phyloP scores from a whole-genome alignment of 1,140 invertebrate genomes.

The Myzus persicae region DNA sequence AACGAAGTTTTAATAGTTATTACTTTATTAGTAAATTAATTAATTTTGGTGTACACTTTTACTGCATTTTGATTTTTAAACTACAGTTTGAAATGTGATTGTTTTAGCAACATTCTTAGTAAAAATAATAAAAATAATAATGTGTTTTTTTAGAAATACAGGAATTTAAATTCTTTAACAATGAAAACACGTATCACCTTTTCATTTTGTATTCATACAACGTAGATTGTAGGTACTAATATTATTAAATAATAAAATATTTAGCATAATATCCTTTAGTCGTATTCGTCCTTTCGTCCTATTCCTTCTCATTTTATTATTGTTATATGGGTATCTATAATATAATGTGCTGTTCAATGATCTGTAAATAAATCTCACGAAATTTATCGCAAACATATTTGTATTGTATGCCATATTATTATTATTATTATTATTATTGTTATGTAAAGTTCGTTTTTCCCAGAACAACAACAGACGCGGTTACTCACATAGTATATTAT shows the following conservation, averaged over 20 bases:
- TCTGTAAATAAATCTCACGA: background rate
- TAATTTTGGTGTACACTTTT: background rate
- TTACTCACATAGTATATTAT: background rate
- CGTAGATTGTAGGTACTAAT: background rate
- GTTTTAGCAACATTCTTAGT: background rate
- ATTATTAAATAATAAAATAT: background rate
- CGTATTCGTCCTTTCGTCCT: too few relatives aligned
- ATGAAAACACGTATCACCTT: background rate
- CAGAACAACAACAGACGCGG: background rate
- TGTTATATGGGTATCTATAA: background rate
- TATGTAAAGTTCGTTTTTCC: background rate
- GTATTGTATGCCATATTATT: background rate
- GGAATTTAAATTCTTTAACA: background rate
- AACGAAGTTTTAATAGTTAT: background rate
- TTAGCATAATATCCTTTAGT: background rate
- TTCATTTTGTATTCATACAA: background rate
- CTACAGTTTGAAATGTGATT: background rate
- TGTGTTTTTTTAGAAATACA: background rate
- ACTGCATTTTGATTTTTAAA: background rate
- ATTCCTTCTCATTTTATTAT: background rate
- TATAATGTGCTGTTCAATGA: background rate
- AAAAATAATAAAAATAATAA: constrained; percentile 17
- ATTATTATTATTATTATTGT: background rate
- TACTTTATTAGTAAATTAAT: background rate
- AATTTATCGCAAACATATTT: background rate